These are phyloP conservation scores for Paratrypauchen microcephalus DNA, from an alignment of 2,797 vertebrate genomes.

Conservation along the genomic window DNA sequence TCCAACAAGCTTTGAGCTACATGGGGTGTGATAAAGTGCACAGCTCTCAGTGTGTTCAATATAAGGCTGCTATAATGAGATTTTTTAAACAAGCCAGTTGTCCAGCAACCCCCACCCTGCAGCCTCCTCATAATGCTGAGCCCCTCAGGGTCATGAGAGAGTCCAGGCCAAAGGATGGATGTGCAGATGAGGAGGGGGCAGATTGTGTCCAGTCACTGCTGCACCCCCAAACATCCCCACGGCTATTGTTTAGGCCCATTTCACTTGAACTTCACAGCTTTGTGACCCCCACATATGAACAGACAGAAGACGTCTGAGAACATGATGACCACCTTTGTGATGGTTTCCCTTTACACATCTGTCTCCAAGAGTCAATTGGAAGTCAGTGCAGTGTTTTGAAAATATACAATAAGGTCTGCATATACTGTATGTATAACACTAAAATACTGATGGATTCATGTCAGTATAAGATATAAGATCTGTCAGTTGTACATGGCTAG, in stretches of 20 bases:
- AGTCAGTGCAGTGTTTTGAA: not conserved
- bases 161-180: constrained; percentile 65
- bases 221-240: constrained; percentile 24
- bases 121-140: constrained; percentile 54
- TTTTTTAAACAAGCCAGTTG: constrained; percentile 44
- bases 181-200: constrained; percentile 45
- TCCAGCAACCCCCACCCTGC: constrained; percentile 55
- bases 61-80: constrained; percentile 42
- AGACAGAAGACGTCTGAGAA: constrained; percentile 8
- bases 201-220: constrained; percentile 52
- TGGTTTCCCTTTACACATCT: not conserved
- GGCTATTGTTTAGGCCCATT: constrained; percentile 61
- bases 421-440: not conserved
- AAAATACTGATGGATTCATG: not conserved
- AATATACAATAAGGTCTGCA: not conserved
- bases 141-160: constrained; percentile 73
- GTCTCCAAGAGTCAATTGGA: constrained; percentile 1
- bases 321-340: constrained; percentile 8
- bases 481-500: not conserved
- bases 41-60: constrained; percentile 42
- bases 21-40: constrained; percentile 37
- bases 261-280: constrained; percentile 69
- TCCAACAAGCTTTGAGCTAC: constrained; percentile 21
- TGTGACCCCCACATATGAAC: constrained; percentile 26
- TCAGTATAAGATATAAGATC: not conserved